Evolutionary conservation across 2,888 invertebrate genomes (phyloP), one percentile per base, ranked within the genome.

Genomic region (Watsonalla binaria): DNA sequence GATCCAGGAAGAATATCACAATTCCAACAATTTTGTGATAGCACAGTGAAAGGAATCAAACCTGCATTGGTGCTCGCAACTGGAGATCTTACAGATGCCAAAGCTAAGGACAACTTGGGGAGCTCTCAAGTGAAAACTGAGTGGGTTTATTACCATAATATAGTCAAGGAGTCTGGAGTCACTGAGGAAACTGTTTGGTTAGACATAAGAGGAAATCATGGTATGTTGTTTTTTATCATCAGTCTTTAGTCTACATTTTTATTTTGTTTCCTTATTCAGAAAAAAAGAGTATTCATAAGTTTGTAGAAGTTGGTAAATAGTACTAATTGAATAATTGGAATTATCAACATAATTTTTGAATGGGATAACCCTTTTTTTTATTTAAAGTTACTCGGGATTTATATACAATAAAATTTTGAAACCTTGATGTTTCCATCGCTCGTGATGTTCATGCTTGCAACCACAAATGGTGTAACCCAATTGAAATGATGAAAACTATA

Each of bases 141-240:
- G 86, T 98, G 98, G 98, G 80, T 93, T 60, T 92, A 93, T 66
- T 98, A 98, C 78, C 90, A 93, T 65, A 91, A 93, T 69, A 92
- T 95, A 59, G 87, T 97, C 39, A 87, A 92, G 50, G 93, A 94
- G 62, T 93, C 93, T 47, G 92, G 92, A 65, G 92, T 96, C 33
- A 88, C 89, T 51, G 89, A 94, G 46, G 93, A 93, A 72, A 96
- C 96, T 4, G 84, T 93, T 37, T 98, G 97, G 97, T 86, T 98
- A 57, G 98, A 98, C 86, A 95, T 97, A 60, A 92, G 97, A 82
- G 98, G 98, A 80, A 97, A 97, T 92, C 97, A 97, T 92, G 97
- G 96, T 96, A 89, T 80, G 74, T 58, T 6, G 11, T 54, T 42
- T 37, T 11, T 14, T 6, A n/a, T n/a, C n/a, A n/a, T n/a, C n/a